Evolutionary conservation across 2,113 vertebrate genomes (phyloP), one percentile per base, ranked within the genome.

Genomic region (Gymnobelideus leadbeateri): DNA sequence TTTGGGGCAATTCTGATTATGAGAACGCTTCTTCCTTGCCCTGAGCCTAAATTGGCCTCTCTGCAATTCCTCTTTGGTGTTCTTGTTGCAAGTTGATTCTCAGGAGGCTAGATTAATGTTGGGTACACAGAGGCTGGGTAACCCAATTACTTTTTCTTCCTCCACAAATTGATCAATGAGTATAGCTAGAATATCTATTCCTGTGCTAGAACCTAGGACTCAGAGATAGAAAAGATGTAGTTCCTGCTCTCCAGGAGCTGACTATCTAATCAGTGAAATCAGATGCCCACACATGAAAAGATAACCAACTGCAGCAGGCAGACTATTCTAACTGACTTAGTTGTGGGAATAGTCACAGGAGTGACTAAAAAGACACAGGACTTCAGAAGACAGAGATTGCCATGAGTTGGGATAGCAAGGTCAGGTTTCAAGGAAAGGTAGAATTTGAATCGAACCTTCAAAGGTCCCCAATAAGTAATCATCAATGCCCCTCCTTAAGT

Each of bases 71-170:
- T 55, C 50, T 28, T 49, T 12, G 47, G 25, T 68, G 23, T 46
- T 92, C 10, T 52, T 57, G 19, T n/a, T 77, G 37, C 37, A 19
- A 77, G 61, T n/a, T 84, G 51, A 93, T 91, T 95, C 92, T 96
- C 95, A 91, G 90, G 92, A 96, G 94, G 84, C 55, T 92, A 94
- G 96, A 55, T 92, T 94, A 93, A 54, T 96, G 97, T 51, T 24
- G 94, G 54, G 91, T 96, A 96, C 92, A 96, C 6, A 26, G 51
- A 95, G 94, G 91, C 96, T 95, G 90, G 68, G 96, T 95, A 94
- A 93, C 93, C 93, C 94, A 94, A 93, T 96, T 57, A 53, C 28
- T 91, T 91, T 93, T 91, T 93, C 68, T 92, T 55, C 51, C 95
- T 93, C 53, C 43, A 53, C n/a, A 11, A n/a, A 55, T 94, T 96